These are phyloP conservation scores for Hyla sarda DNA, from an alignment of 2,113 vertebrate genomes.

Conservation along the genomic window DNA sequence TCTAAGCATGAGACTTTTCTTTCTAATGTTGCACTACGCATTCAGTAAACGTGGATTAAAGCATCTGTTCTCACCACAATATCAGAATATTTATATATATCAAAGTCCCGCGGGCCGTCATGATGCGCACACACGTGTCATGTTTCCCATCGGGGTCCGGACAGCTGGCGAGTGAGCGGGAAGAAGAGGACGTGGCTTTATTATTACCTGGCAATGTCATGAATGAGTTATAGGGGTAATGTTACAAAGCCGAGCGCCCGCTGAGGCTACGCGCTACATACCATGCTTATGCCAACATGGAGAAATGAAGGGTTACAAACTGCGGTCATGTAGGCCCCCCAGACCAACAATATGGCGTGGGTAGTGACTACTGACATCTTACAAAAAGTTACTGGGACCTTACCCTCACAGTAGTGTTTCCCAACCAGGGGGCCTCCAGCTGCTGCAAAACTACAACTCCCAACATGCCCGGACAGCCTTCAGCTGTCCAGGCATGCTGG, in stretches of 20 bases:
- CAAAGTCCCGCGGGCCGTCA: neutral
- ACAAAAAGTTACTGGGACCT: no score
- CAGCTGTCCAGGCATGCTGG: no score
- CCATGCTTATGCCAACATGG: no score
- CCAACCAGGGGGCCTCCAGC: no score
- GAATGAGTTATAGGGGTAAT: neutral
- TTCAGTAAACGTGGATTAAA: neutral
- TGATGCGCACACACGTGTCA: slow-evolving; percentile 1
- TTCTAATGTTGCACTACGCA: neutral
- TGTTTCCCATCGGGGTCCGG: neutral
- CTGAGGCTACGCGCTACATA: neutral
- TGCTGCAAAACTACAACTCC: no score
- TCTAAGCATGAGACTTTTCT: no score
- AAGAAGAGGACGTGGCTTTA: neutral
- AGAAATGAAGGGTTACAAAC: no score
- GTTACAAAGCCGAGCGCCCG: neutral
- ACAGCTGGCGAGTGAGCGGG: neutral
- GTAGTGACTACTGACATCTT: no score
- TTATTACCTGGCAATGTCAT: neutral
- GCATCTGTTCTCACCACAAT: neutral
- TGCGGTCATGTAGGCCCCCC: no score
- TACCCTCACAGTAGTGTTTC: no score
- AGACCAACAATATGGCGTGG: no score
- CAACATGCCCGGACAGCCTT: no score
- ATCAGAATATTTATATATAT: neutral